Conservation (phyloP, 2,113 vertebrate species). For the Mirounga angustirostris region DNA sequence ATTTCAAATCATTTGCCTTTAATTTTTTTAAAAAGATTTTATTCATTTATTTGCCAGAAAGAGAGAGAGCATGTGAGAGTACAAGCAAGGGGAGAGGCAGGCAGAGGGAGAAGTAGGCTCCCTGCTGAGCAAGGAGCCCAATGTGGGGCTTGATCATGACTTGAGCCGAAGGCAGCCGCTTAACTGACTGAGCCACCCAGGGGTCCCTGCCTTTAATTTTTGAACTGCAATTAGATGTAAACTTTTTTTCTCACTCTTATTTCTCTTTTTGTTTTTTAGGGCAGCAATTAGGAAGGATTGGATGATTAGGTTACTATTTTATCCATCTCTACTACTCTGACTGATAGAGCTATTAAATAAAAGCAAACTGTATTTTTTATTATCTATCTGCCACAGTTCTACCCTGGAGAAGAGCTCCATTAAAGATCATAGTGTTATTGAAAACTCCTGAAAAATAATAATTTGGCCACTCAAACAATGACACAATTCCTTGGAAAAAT, state of each 20-base stretch:
- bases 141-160: no score
- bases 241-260: constrained; percentile 75
- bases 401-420: constrained; percentile 86
- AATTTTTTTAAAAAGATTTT: constrained; percentile 70
- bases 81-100: no score
- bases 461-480: constrained; percentile 81
- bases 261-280: constrained; percentile 80
- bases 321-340: constrained; percentile 87
- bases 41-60: no score
- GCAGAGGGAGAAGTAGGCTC: no score
- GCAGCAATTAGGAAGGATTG: constrained; percentile 85
- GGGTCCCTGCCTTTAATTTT: constrained; percentile 77
- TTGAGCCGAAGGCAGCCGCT: no score
- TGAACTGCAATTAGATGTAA: constrained; percentile 85
- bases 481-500: constrained; percentile 46
- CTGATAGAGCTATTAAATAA: constrained; percentile 88
- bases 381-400: constrained; percentile 84
- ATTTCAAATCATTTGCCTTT: constrained; percentile 80
- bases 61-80: no score
- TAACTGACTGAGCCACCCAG: no score
- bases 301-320: constrained; percentile 87
- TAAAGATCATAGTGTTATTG: constrained; percentile 89
- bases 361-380: constrained; percentile 89
- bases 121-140: no score
- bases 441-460: constrained; percentile 89